phyloP scores from a whole-genome alignment of 2,888 invertebrate genomes.

The Plebejus anna region DNA sequence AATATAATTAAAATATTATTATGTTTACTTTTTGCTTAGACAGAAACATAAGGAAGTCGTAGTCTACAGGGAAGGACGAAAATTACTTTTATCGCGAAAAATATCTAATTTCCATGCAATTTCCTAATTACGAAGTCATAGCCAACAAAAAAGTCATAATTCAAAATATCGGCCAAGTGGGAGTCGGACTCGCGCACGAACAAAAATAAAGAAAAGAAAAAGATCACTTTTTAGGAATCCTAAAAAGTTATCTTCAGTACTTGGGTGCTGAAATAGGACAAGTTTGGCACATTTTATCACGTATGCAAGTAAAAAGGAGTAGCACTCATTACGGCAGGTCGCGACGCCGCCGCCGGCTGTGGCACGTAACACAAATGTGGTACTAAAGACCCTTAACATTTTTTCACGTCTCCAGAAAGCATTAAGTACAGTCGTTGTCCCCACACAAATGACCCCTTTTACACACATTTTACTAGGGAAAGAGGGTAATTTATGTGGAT shows the following conservation, averaged over 20 bases:
- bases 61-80: too few relatives aligned
- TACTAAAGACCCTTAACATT: conserved; percentile 39
- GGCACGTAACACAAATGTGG: conserved; percentile 31
- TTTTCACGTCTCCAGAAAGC: conserved; percentile 40
- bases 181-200: too few relatives aligned
- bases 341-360: conserved; percentile 32
- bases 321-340: conserved; percentile 35
- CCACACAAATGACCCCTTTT: conserved; percentile 10
- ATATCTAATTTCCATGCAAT: too few relatives aligned
- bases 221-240: too few relatives aligned
- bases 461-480: conserved; percentile 7
- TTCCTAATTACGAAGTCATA: too few relatives aligned
- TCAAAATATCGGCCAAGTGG: too few relatives aligned
- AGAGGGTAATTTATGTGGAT: conserved; percentile 17
- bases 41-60: too few relatives aligned
- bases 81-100: too few relatives aligned
- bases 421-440: conserved; percentile 36
- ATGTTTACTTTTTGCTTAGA: too few relatives aligned
- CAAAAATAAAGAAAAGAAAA: too few relatives aligned
- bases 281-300: background rate
- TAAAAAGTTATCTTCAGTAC: background rate
- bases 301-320: background rate
- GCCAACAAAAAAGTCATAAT: too few relatives aligned
- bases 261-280: background rate
- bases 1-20: too few relatives aligned